Base-by-base conservation (phyloP, 2,888 invertebrate genomes). In the Podotricha telesiphe region DNA sequence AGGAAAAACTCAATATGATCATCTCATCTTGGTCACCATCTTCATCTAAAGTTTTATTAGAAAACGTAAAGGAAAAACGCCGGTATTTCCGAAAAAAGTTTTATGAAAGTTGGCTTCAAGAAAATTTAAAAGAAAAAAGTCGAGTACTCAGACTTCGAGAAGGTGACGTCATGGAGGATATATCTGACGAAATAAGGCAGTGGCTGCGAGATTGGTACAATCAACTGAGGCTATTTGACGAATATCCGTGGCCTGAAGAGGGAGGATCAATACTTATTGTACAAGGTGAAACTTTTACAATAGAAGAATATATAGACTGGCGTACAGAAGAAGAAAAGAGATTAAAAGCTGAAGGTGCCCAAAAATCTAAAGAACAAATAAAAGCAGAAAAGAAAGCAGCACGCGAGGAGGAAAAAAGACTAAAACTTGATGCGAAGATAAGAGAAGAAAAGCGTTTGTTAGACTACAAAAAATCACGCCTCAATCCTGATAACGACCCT, bases 131-230 rank as follows among this genome's bases (percentile, higher is more conserved):
- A 68, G 94, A 94, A 82, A 93, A 93, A 76, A 79, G 87, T 28
- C 87, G 93, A 19, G 86, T 94, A 20, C 78, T 94, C 20, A 82
- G 85, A 73, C 85, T 94, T 3, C 85, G 94, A 59, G 90, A 93
- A 77, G 94, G 94, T 6, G 90, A 94, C 47, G 90, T 96, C 73
- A 94, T 95, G 86, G 97, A 97, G 80, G 95, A 96, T 76, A 96
- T 97, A 82, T 94, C 95, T 48, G 95, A 94, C 73, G 96, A 97
- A 89, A 94, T 97, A 68, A 92, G 96, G 68, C 94, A 95, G 78
- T 97, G 97, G 97, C 95, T 96, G 79, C 82, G 92, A 58, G 88
- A 94, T 66, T 96, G 96, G 95, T 93, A 95, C 85, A 83, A 85
- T 50, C 82, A 83, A 68, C 82, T 91, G 0, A 90, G 91, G 34